phyloP scores from a whole-genome alignment of 2,888 invertebrate genomes.

The Taenaris catops region DNA sequence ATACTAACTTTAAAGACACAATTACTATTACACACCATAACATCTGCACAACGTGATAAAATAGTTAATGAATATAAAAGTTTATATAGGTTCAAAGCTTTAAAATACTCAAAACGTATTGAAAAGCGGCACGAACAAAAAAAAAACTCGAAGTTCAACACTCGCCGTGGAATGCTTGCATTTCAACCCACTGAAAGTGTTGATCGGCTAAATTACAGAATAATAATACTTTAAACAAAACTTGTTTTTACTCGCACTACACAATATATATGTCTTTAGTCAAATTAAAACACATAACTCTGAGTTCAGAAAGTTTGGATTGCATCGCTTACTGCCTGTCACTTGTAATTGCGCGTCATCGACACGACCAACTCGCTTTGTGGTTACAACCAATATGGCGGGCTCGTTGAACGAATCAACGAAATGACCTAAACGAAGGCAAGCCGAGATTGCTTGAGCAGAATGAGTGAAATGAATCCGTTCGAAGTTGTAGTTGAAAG shows the following conservation, averaged over 20 bases:
- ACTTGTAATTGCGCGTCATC: slow-evolving; percentile 48
- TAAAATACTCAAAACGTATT: slow-evolving; percentile 58
- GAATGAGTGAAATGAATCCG: slow-evolving; percentile 12
- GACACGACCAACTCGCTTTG: slow-evolving; percentile 38
- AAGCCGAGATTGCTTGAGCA: slow-evolving; percentile 16
- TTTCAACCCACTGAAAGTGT: slow-evolving; percentile 54
- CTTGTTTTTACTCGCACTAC: slow-evolving; percentile 35
- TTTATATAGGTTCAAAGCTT: slow-evolving; percentile 28
- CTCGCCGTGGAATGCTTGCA: slow-evolving; percentile 73
- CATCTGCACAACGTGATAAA: slow-evolving; percentile 29
- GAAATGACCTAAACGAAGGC: slow-evolving; percentile 17
- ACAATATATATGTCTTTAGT: slow-evolving; percentile 35
- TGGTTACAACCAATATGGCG: slow-evolving; percentile 67
- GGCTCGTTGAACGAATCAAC: slow-evolving; percentile 25
- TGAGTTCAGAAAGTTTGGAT: slow-evolving; percentile 49
- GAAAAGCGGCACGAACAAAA: slow-evolving; percentile 56
- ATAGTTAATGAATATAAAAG: slow-evolving; percentile 19
- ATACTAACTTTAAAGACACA: slow-evolving; percentile 48
- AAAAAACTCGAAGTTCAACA: slow-evolving; percentile 72
- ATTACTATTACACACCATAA: slow-evolving; percentile 35
- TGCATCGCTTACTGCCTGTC: slow-evolving; percentile 62
- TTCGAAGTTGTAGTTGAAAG: no score
- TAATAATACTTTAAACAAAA: slow-evolving; percentile 20
- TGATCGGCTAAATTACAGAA: slow-evolving; percentile 31
- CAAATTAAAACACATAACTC: slow-evolving; percentile 35